Percentiles rank a stretch among this genome's conserved stretches.
Conservation (phyloP, 2,888 invertebrate species). For the Cheilosia impressa region DNA sequence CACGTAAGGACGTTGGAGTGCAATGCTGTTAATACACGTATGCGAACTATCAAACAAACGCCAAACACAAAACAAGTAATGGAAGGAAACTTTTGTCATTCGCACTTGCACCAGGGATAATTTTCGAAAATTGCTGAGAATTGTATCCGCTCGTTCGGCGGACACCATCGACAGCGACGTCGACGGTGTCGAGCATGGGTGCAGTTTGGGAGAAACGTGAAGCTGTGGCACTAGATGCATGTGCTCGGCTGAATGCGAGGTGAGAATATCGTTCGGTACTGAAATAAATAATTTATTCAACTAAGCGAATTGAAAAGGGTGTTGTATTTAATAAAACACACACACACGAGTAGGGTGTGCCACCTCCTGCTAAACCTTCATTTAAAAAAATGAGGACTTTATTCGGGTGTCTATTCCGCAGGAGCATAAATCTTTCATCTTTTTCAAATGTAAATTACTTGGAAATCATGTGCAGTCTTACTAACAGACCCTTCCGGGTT, state of each 20-base stretch:
- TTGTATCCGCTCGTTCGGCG: slow-evolving; percentile 40
- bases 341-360: background rate
- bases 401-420: background rate
- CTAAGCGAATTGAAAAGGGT: background rate
- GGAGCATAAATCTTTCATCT: background rate
- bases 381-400: too few relatives aligned
- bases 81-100: slow-evolving; percentile 58
- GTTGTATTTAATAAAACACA: background rate
- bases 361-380: background rate
- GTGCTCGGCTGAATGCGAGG: slow-evolving; percentile 15
- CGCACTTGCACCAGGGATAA: slow-evolving; percentile 62
- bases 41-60: slow-evolving; percentile 59
- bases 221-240: slow-evolving; percentile 5
- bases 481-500: too few relatives aligned
- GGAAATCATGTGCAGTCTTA: too few relatives aligned
- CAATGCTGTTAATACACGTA: slow-evolving; percentile 40
- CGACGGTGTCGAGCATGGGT: background rate
- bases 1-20: slow-evolving; percentile 23
- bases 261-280: slow-evolving; percentile 42
- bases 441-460: too few relatives aligned
- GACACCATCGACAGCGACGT: background rate
- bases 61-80: slow-evolving; percentile 54
- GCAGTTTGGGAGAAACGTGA: slow-evolving; percentile 24
- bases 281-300: slow-evolving; percentile 45
- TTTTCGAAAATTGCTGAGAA: slow-evolving; percentile 65